Base-by-base conservation (phyloP, 2,888 invertebrate genomes). In the Erannis defoliaria region DNA sequence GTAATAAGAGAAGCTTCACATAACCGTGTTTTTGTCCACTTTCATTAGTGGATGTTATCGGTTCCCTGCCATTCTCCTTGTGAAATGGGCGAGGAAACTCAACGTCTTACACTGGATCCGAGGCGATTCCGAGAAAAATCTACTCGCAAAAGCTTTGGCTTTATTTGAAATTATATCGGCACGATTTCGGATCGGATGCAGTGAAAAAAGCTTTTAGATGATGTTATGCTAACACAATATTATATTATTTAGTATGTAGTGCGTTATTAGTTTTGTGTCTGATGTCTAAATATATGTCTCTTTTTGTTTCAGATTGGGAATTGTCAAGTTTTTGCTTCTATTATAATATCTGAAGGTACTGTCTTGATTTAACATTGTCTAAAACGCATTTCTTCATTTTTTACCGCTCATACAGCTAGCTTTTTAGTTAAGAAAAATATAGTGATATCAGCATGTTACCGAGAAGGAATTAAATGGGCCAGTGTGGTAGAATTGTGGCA, bases 41-140 rank as follows among this genome's bases (percentile, higher is more conserved):
- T 84, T 86, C 82, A 85, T 86, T 86, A 86, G 76, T 70, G 66
- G 62, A 67, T 74, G 81, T 81, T 82, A 85, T 81, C 79, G 74
- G 73, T 70, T 72, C 64, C 37, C 42, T 49, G 50, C 54, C 45
- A 46, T 42, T 49, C n/a, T 48, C 33, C 40, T 35, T 40, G 14
- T 48, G 37, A 61, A 43, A 61, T 50, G 54, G 59, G 18, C 31
- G 46, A 54, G 31, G 40, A 46, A 38, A 26, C 46, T 21, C 23
- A 8, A 33, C 12, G 48, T 21, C 49, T 26, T 26, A 3, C 26
- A 35, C 6, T n/a, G 16, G 16, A n/a, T 46, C 16, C 49, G 49
- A 49, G 23, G 14, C 49, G 49, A 49, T 49, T 37, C 18, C 9
- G 4, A 49, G 19, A 35, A 35, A 37, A 21, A 8, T 33, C 19